Evolutionary conservation across 2,797 vertebrate species (phyloP), one percentile per base, ranked within the genome.

Genomic region (Dallia pectoralis): DNA sequence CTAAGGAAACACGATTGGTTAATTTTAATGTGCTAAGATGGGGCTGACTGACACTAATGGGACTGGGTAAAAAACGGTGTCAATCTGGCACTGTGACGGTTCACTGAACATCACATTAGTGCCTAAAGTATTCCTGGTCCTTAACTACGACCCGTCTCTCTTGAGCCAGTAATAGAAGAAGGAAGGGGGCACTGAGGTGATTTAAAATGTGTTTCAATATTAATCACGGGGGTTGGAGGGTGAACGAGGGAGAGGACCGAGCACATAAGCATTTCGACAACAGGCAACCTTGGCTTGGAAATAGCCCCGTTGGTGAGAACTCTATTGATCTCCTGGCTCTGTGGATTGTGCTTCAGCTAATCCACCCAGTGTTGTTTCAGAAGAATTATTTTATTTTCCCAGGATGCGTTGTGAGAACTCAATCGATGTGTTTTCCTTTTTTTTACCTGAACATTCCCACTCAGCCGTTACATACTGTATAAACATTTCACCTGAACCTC

Each of bases 1-100:
- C 80, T 70, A 81, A 85, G 82, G 67, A 89, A 89, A 89, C 82
- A 88, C 87, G 86, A 90, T 91, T 91, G 88, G 89, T 92, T 92
- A 90, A 88, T 91, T 93, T 90, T 89, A 92, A 92, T 89, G 89
- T 85, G 86, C 80, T 63, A 80, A 87, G 61, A 89, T 91, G 87
- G 86, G 85, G 82, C 82, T 91, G 91, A 91, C 82, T 92, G 91
- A 91, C 90, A 91, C 89, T 93, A 94, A 93, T 92, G 78, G 87
- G 80, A 72, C 78, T 71, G 73, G 32, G 71, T 89, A 91, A 92
- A 83, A 92, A 89, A 90, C 87, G 77, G 86, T 88, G 90, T 92
- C 91, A 92, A 90, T 92, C 89, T 84, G 86, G 79, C 88, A 80
- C 84, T 40, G 82, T 83, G 84, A 91, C 51, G 90, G 86, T 91